A percentile compares a stretch with the other conserved stretches of the same genome.
These are phyloP conservation scores for Slavum lentiscoides DNA, from an alignment of 2,888 invertebrate genomes.

Conservation along the genomic window DNA sequence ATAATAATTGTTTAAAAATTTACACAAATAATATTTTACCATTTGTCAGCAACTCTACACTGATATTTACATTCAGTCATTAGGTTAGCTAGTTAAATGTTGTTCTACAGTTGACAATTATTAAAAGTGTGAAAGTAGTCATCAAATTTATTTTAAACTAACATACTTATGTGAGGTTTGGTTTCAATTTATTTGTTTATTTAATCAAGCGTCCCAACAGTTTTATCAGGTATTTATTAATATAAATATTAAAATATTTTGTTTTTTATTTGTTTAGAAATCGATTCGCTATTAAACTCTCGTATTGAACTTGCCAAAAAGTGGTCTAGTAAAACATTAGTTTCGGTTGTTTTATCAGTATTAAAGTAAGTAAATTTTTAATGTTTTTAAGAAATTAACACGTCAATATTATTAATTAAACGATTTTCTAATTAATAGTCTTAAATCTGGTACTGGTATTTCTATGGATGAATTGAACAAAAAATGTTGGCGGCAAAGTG, in stretches of 20 bases:
- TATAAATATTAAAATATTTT: constrained; percentile 43
- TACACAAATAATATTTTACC: too few species aligned
- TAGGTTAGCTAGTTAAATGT: too few species aligned
- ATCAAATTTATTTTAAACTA: too few species aligned
- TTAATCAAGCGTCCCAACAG: too few species aligned
- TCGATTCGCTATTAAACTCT: constrained; percentile 53
- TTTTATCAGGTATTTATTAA: not conserved
- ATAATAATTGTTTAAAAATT: too few species aligned
- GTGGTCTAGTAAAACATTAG: constrained; percentile 84
- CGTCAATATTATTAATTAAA: not conserved
- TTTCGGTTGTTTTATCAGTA: constrained; percentile 69
- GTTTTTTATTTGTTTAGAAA: constrained; percentile 54
- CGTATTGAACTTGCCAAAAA: constrained; percentile 66
- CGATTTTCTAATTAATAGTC: constrained; percentile 9
- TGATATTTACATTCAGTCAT: too few species aligned
- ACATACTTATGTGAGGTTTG: too few species aligned
- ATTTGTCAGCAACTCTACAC: too few species aligned
- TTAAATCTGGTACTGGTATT: constrained; percentile 37
- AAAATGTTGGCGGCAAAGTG: constrained; percentile 78
- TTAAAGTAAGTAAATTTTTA: constrained; percentile 32
- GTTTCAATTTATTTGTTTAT: too few species aligned
- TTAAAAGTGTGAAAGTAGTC: too few species aligned
- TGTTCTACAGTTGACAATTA: too few species aligned
- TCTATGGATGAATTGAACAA: constrained; percentile 67
- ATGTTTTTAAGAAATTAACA: not conserved